Evolutionary conservation across 2,113 vertebrate species (phyloP).

Genomic region (Poecilia latipinna): DNA sequence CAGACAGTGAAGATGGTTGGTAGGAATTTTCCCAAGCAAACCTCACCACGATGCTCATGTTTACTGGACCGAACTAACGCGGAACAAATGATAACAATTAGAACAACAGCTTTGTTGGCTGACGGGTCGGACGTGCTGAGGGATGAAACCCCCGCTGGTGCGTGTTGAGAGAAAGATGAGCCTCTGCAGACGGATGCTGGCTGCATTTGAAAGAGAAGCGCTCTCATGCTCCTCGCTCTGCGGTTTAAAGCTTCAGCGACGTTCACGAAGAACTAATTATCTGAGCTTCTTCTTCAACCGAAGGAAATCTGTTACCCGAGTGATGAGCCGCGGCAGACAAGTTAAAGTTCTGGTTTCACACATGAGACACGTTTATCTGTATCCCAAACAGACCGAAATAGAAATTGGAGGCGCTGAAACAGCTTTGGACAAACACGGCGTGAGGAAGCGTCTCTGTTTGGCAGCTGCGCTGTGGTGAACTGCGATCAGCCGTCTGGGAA

Average conservation of each 20-base stretch:
- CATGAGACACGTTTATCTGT: constrained; percentile 21
- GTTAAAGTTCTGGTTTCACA: constrained; percentile 26
- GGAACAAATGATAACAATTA: constrained; percentile 38
- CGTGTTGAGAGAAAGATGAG: constrained; percentile 32
- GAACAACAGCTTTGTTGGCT: constrained; percentile 44
- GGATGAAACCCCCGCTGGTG: constrained; percentile 29
- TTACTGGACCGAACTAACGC: constrained; percentile 3
- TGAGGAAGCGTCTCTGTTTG: background rate
- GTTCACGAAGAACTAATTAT: constrained; percentile 59
- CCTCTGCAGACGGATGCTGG: constrained; percentile 60
- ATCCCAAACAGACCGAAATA: constrained; percentile 5
- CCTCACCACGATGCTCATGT: background rate
- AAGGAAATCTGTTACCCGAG: constrained; percentile 63
- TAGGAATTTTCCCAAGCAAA: background rate
- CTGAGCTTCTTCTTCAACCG: constrained; percentile 50
- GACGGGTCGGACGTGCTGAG: constrained; percentile 41
- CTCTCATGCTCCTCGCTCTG: constrained; percentile 57
- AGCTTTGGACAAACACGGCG: background rate
- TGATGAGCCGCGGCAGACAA: constrained; percentile 29
- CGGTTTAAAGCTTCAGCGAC: constrained; percentile 64
- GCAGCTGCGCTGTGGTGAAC: too few relatives aligned
- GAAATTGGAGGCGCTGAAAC: constrained; percentile 1
- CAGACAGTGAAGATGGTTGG: background rate
- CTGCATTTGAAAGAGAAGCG: constrained; percentile 61
- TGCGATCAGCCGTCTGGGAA: too few relatives aligned